A percentile compares a stretch with the other conserved stretches of the same genome.
Conservation (phyloP, 2,797 vertebrate species). For the Aulostomus chinensis region DNA sequence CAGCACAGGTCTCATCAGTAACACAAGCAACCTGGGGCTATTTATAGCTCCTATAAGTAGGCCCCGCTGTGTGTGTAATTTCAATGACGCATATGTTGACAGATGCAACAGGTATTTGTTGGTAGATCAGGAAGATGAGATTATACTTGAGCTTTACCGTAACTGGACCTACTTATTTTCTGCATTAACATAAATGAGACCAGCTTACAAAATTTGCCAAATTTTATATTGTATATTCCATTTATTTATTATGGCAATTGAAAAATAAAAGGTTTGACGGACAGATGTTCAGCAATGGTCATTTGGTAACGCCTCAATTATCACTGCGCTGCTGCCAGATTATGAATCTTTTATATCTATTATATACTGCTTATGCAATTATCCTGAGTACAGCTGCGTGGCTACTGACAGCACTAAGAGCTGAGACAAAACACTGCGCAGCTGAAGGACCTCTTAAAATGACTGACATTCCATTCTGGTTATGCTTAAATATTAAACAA, state of each 20-base stretch:
- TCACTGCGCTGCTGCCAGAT: background rate
- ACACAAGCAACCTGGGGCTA: conserved; percentile 71
- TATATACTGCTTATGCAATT: conserved; percentile 39
- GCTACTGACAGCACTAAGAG: conserved; percentile 33
- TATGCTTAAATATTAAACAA: conserved; percentile 53
- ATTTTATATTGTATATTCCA: no score
- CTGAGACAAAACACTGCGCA: conserved; percentile 49
- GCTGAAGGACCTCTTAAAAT: conserved; percentile 68
- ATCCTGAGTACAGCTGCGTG: conserved; percentile 1
- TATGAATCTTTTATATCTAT: conserved; percentile 2
- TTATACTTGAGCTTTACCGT: no score
- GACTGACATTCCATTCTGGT: conserved; percentile 55
- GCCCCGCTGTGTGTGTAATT: conserved; percentile 55
- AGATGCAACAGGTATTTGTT: conserved; percentile 40
- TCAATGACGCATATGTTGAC: conserved; percentile 60
- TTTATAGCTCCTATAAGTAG: conserved; percentile 81
- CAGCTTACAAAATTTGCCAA: no score
- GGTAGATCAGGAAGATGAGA: no score
- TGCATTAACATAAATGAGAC: no score
- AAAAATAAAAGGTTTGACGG: background rate
- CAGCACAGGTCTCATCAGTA: conserved; percentile 65
- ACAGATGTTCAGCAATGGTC: background rate
- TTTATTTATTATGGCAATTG: no score
- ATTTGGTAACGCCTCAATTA: background rate
- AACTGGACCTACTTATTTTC: no score